Evolutionary conservation across 2,113 vertebrate species (phyloP).

Genomic region (Lagopus leucura): DNA sequence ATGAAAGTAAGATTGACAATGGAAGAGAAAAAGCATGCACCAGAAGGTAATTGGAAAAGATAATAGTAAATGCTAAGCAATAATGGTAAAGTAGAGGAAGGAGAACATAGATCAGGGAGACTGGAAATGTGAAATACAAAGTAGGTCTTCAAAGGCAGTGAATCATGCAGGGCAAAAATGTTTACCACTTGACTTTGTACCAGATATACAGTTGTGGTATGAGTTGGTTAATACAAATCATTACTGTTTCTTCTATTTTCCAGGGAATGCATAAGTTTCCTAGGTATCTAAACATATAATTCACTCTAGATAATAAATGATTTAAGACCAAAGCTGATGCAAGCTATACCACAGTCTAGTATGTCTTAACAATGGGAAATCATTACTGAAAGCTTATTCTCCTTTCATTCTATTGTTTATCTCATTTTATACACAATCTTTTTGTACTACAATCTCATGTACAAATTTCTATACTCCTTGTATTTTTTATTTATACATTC

Average conservation of each 20-base stretch:
- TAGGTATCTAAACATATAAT: not conserved
- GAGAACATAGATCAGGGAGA: not conserved
- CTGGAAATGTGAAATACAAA: not conserved
- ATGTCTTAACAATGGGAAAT: not conserved
- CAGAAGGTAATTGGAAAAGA: not conserved
- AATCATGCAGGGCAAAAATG: not conserved
- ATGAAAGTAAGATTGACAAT: not conserved
- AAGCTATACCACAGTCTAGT: not conserved
- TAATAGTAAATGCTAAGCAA: not conserved
- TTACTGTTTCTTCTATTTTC: not conserved
- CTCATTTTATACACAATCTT: not conserved
- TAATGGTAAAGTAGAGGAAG: not conserved
- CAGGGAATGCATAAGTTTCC: not conserved
- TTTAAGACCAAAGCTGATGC: not conserved
- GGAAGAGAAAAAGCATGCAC: not conserved
- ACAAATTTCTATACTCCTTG: not conserved
- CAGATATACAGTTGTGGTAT: not conserved
- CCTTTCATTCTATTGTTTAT: not conserved
- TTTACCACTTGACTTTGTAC: not conserved
- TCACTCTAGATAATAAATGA: not conserved
- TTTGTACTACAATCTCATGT: not conserved
- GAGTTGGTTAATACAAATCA: not conserved
- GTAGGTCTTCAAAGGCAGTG: not conserved
- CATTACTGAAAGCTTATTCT: not conserved
- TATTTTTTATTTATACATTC: not conserved